Evolutionary conservation across 2,888 invertebrate genomes (phyloP).

Genomic region (Coremacera marginata): DNA sequence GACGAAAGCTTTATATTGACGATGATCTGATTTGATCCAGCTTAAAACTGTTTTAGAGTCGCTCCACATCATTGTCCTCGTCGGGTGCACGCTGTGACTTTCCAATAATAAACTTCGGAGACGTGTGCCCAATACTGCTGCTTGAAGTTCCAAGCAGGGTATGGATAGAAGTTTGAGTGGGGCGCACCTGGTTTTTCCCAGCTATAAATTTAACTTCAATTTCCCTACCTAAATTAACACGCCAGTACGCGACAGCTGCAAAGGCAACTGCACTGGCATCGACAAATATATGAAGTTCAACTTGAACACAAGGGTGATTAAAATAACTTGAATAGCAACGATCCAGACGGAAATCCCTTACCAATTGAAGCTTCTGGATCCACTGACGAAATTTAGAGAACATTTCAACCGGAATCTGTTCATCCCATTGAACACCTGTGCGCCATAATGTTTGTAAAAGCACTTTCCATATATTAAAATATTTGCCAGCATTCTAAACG

Average conservation of each 20-base stretch:
- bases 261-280: slow-evolving; percentile 8
- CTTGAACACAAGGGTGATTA: not conserved
- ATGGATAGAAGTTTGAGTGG: slow-evolving; percentile 14
- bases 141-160: slow-evolving; percentile 38
- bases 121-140: slow-evolving; percentile 8
- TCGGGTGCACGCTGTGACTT: not conserved
- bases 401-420: not conserved
- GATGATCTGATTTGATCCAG: not conserved
- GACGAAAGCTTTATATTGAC: too few species aligned
- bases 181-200: slow-evolving; percentile 3
- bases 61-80: not conserved
- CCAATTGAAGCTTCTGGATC: too few species aligned
- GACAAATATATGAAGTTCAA: not conserved
- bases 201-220: not conserved
- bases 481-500: not conserved
- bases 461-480: slow-evolving; percentile 39
- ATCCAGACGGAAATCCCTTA: too few species aligned
- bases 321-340: too few species aligned
- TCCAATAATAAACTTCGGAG: not conserved
- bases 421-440: slow-evolving; percentile 9
- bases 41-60: not conserved
- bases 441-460: slow-evolving; percentile 43
- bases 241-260: not conserved
- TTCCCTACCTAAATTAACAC: not conserved
- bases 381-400: too few species aligned